phyloP scores from a whole-genome alignment of 2,888 invertebrate genomes.

The Cotesia congregata region DNA sequence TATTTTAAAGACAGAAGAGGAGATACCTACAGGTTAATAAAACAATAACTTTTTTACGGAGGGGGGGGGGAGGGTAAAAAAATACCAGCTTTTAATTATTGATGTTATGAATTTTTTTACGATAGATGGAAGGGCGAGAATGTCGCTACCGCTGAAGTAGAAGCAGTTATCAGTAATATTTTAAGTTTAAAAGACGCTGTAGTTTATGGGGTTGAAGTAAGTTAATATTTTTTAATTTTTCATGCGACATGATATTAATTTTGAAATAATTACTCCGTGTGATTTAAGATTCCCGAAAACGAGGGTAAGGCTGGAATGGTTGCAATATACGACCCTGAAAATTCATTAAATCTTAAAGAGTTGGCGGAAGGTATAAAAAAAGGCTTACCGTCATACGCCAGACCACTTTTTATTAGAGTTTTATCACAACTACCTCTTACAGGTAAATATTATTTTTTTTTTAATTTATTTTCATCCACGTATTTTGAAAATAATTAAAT shows the following conservation, averaged over 20 bases:
- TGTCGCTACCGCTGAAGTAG: slow-evolving; percentile 95
- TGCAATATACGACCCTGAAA: slow-evolving; percentile 82
- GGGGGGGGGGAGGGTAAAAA: too few species aligned
- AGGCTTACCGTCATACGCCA: slow-evolving; percentile 86
- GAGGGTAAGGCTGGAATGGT: slow-evolving; percentile 96
- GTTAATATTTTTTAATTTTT: background rate
- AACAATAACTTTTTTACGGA: background rate
- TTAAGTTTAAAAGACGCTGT: slow-evolving; percentile 83
- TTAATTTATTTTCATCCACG: background rate
- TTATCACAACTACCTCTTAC: slow-evolving; percentile 84
- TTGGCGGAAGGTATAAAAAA: slow-evolving; percentile 79
- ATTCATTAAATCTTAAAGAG: slow-evolving; percentile 74
- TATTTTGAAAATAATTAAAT: background rate
- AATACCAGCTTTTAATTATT: slow-evolving; percentile 7
- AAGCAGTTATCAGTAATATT: slow-evolving; percentile 86
- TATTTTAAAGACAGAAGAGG: slow-evolving; percentile 93
- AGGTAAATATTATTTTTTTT: slow-evolving; percentile 66
- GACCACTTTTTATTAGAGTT: slow-evolving; percentile 89
- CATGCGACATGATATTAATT: background rate
- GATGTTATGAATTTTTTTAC: slow-evolving; percentile 21
- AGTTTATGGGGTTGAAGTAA: slow-evolving; percentile 93
- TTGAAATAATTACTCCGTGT: slow-evolving; percentile 13
- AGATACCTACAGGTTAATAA: slow-evolving; percentile 78
- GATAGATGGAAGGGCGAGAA: slow-evolving; percentile 95
- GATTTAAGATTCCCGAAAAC: slow-evolving; percentile 78